Conservation (phyloP, 2,888 invertebrate species). For the Conops quadrifasciatus region DNA sequence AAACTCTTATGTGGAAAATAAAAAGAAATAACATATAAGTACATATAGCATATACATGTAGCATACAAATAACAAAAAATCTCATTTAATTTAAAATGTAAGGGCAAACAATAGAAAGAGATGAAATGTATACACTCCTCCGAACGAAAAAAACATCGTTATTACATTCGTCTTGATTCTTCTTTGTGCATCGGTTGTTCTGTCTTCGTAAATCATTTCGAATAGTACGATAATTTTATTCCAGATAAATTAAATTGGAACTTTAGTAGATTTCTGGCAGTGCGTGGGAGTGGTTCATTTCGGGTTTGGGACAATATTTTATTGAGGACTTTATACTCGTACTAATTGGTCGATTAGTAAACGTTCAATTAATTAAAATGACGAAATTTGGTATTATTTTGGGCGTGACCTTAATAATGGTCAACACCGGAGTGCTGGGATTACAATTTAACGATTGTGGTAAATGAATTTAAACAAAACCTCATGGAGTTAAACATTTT, state of each 20-base stretch:
- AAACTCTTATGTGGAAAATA: no score
- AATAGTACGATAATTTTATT: constrained; percentile 26
- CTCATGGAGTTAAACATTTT: no score
- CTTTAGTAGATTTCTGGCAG: constrained; percentile 49
- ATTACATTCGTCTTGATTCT: background rate
- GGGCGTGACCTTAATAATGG: constrained; percentile 47
- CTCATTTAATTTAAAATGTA: constrained; percentile 27
- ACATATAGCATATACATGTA: no score
- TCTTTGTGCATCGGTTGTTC: constrained; percentile 5
- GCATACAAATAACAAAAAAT: constrained; percentile 3
- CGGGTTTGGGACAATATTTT: background rate
- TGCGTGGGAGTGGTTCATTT: constrained; percentile 38
- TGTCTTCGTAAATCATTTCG: background rate
- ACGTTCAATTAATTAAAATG: constrained; percentile 43
- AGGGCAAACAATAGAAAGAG: constrained; percentile 10
- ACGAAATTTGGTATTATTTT: constrained; percentile 49
- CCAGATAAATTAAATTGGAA: constrained; percentile 30
- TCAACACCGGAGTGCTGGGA: constrained; percentile 45
- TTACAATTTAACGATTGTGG: constrained; percentile 62
- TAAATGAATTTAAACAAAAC: constrained; percentile 42
- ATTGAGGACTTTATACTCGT: background rate
- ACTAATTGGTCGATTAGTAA: background rate
- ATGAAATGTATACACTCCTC: constrained; percentile 9
- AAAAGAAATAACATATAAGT: no score
- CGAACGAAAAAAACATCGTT: no score